A percentile compares a stretch with the other conserved stretches of the same genome.
Evolutionary conservation across 2,113 vertebrate genomes (phyloP).

Genomic region (Merops nubicus): DNA sequence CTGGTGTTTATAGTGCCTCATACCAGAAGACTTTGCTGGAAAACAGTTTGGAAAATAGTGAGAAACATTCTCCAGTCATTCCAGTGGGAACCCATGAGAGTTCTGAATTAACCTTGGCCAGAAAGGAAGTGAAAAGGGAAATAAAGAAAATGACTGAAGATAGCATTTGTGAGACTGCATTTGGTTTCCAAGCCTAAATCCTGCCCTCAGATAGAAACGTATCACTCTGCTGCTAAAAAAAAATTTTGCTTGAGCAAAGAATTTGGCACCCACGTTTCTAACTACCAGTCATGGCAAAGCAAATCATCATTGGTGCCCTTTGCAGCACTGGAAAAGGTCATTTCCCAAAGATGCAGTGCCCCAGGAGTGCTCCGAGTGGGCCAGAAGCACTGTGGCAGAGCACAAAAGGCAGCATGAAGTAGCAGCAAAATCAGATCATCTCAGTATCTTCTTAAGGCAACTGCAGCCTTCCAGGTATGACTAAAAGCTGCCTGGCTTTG

Average conservation of each 20-base stretch:
- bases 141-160: background rate
- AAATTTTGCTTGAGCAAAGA: background rate
- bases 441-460: background rate
- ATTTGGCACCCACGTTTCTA: background rate
- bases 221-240: background rate
- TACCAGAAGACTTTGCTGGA: background rate
- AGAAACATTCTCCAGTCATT: background rate
- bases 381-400: background rate
- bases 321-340: background rate
- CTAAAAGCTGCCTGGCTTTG: background rate
- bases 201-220: background rate
- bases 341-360: background rate
- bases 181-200: background rate
- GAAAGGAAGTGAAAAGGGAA: slow-evolving; percentile 10
- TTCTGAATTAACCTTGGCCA: background rate
- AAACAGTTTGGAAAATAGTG: slow-evolving; percentile 16
- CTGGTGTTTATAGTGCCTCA: background rate
- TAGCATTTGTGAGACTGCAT: background rate
- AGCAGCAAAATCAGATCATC: background rate
- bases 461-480: background rate
- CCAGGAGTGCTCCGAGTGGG: background rate
- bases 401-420: fast-evolving
- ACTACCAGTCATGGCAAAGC: background rate
- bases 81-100: background rate
- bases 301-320: background rate